Evolutionary conservation across 2,113 vertebrate genomes (phyloP).

Genomic region (Scatophagus argus): DNA sequence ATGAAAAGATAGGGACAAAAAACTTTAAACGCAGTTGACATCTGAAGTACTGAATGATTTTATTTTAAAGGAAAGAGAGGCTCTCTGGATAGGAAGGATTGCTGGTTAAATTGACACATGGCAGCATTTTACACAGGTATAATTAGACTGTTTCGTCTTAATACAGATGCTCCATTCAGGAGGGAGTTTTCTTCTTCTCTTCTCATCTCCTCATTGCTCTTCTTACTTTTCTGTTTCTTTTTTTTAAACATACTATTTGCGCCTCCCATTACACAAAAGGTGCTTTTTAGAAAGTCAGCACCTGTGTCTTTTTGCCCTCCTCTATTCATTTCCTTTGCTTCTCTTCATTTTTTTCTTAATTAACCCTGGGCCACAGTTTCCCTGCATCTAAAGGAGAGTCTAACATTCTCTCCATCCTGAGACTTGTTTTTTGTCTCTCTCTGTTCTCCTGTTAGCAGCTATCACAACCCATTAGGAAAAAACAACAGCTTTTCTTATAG

Average conservation of each 20-base stretch:
- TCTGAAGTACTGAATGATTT: neutral
- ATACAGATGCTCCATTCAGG: neutral
- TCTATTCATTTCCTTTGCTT: constrained; percentile 14
- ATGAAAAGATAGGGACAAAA: no score
- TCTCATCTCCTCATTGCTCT: constrained; percentile 1
- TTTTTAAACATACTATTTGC: constrained; percentile 15
- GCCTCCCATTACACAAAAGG: constrained; percentile 34
- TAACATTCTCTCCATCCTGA: constrained; percentile 41
- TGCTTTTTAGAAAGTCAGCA: constrained; percentile 5
- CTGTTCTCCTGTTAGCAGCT: constrained; percentile 65
- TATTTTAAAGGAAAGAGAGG: neutral
- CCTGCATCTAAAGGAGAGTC: constrained; percentile 61
- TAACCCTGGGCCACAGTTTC: constrained; percentile 65
- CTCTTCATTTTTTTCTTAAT: constrained; percentile 48
- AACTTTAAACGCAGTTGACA: constrained; percentile 10
- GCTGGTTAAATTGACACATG: constrained; percentile 28
- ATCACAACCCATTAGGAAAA: constrained; percentile 58
- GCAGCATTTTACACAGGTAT: constrained; percentile 10
- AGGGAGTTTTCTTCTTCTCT: neutral
- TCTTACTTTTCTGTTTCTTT: neutral
- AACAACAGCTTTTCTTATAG: constrained; percentile 24
- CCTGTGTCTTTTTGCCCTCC: constrained; percentile 27
- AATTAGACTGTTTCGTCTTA: constrained; percentile 32
- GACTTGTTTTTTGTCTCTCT: constrained; percentile 33
- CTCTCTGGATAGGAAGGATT: constrained; percentile 1